Evolutionary conservation across 2,888 invertebrate genomes (phyloP), one percentile per base, ranked within the genome.

Genomic region (Diaprepes abbreviatus): DNA sequence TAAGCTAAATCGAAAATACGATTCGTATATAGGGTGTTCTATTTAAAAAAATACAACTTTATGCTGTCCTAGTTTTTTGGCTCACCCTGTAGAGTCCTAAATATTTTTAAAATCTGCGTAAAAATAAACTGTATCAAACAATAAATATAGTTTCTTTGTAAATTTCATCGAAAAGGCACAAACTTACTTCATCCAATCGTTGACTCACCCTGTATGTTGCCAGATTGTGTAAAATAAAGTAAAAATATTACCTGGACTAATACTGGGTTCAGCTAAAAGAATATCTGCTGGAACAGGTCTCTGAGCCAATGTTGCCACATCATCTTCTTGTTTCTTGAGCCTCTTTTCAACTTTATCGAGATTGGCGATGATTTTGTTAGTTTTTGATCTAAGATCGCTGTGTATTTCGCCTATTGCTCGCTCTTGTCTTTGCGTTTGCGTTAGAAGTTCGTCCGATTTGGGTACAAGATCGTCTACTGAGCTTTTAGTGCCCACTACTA

Each of bases 401-500:
- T 94, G 94, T 65, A 95, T 94, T 83, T 94, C 93, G 33, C 91
- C 93, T 74, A 95, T 94, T 0, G 94, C 94, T 4, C 95, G 87
- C 79, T 95, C 94, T 79, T 95, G 95, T 1, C 95, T 85, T 78
- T 94, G 94, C 0, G 93, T 94, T 83, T 95, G 94, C 0, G 93
- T 93, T 10, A 95, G 85, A 3, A 95, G 85, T 77, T 94, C 93
- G 80, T 95, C 94, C 0, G 94, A 94, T 84, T 95, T 95, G 0
- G 95, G 94, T 36, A 95, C 89, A 58, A 95, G 86, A 81, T 93
- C 91, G 81, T 95, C 94, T 0, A 95, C 93, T 0, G 94, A 93
- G 78, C 92, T 93, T 81, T 95, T 95, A 2, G 94, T 94, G 10
- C 94, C 94, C 0, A 94, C 67, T 6, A 71, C 71, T 5, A 71